Percentiles rank a stretch among this genome's conserved stretches.
Conservation (phyloP, 2,797 vertebrate species). For the Sorex maritimensis region DNA sequence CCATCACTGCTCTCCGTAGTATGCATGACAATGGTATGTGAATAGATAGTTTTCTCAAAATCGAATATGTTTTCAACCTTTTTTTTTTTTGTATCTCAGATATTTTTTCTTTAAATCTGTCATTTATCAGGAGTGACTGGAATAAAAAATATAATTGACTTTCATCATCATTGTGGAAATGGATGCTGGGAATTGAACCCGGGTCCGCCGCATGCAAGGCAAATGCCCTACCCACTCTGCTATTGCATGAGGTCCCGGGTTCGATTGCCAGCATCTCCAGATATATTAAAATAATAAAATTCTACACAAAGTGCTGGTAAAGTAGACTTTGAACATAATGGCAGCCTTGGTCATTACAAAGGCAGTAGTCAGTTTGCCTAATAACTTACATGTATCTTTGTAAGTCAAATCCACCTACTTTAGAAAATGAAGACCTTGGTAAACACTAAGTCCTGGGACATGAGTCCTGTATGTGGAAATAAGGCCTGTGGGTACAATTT, state of each 20-base stretch:
- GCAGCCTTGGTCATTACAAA: conserved; percentile 51
- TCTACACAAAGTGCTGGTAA: conserved; percentile 41
- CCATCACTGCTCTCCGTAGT: background rate
- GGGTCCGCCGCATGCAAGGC: too few relatives aligned
- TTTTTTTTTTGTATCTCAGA: conserved; percentile 67
- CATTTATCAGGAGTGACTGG: conserved; percentile 93
- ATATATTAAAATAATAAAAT: conserved; percentile 76
- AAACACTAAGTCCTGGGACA: background rate
- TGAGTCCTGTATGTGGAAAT: background rate
- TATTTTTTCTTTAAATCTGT: conserved; percentile 93
- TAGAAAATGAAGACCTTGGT: conserved; percentile 18
- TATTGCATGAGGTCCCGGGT: too few relatives aligned
- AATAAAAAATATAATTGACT: conserved; percentile 89
- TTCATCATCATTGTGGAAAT: conserved; percentile 84
- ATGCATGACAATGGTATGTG: background rate
- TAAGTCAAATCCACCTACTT: conserved; percentile 33
- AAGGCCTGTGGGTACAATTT: background rate
- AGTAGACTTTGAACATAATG: conserved; percentile 17
- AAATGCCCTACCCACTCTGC: too few relatives aligned
- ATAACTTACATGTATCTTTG: conserved; percentile 59
- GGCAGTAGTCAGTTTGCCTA: conserved; percentile 51
- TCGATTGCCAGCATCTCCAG: too few relatives aligned
- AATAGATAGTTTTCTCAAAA: conserved; percentile 10
- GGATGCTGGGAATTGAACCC: background rate
- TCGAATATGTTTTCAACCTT: background rate